Percentiles rank a stretch among this genome's conserved stretches.
Conservation (phyloP, 2,113 vertebrate species). For the Lipotes vexillifer region DNA sequence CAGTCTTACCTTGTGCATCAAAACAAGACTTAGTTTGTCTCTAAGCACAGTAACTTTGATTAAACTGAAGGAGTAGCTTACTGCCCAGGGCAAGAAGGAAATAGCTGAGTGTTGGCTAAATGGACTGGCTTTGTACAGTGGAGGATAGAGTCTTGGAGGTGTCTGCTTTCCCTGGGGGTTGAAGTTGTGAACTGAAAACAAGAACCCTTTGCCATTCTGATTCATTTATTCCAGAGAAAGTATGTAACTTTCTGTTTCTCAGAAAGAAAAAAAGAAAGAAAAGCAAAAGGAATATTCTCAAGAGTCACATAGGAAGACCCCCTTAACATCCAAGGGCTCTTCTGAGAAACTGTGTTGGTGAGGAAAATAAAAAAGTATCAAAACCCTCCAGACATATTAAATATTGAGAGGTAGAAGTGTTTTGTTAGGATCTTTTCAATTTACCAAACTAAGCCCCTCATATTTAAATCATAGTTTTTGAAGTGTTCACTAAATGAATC, state of each 20-base stretch:
- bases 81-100: not conserved
- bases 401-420: not conserved
- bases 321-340: constrained; percentile 27
- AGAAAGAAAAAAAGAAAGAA: not conserved
- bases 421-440: not conserved
- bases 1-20: not conserved
- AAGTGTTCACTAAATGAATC: not conserved
- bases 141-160: not conserved
- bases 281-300: not conserved
- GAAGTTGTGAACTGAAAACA: not conserved
- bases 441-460: not conserved
- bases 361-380: constrained; percentile 32
- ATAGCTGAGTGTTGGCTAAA: not conserved
- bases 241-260: constrained; percentile 43
- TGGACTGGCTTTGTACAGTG: not conserved
- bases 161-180: not conserved
- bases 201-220: not conserved
- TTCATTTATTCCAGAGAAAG: constrained; percentile 50
- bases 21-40: not conserved
- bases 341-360: constrained; percentile 39
- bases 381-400: not conserved
- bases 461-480: not conserved
- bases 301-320: constrained; percentile 25
- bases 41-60: not conserved
- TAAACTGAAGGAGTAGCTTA: not conserved